Conservation (phyloP, 37 sponge, comb jelly and placozoan genomes). For the Amphimedon queenslandica region DNA sequence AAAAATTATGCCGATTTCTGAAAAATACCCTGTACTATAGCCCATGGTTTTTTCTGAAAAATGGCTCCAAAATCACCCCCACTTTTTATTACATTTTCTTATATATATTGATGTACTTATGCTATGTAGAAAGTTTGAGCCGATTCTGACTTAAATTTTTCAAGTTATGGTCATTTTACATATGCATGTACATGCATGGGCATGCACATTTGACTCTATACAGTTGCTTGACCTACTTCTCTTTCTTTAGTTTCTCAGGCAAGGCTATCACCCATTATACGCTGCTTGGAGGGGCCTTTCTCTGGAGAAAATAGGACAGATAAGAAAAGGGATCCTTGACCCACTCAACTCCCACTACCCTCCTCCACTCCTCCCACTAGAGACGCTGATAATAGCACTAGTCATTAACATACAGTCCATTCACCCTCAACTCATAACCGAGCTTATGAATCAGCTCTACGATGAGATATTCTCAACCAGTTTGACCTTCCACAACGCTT, state of each 20-base stretch:
- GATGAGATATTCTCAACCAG: slow-evolving; percentile 14
- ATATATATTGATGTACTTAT: too few species aligned
- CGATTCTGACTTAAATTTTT: too few species aligned
- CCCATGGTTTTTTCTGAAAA: too few species aligned
- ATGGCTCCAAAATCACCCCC: too few species aligned
- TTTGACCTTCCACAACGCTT: slow-evolving; percentile 33
- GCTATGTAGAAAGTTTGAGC: too few species aligned
- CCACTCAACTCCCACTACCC: slow-evolving; percentile 25
- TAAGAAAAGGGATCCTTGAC: not conserved
- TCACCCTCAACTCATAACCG: not conserved
- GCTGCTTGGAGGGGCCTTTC: slow-evolving; percentile 23
- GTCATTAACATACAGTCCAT: slow-evolving; percentile 20
- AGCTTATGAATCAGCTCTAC: slow-evolving; percentile 9
- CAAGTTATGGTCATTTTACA: too few species aligned
- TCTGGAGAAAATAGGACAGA: slow-evolving; percentile 1
- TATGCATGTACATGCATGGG: too few species aligned
- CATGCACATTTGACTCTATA: too few species aligned
- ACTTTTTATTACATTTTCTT: too few species aligned
- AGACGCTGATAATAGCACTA: slow-evolving; percentile 54
- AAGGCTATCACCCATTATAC: slow-evolving; percentile 31
- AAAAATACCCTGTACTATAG: too few species aligned
- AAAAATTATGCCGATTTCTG: too few species aligned
- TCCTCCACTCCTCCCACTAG: slow-evolving; percentile 51
- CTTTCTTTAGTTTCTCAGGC: slow-evolving; percentile 21
- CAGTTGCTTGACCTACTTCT: too few species aligned